Evolutionary conservation across 2,113 vertebrate genomes (phyloP).

Genomic region (Sinosuthora webbiana): DNA sequence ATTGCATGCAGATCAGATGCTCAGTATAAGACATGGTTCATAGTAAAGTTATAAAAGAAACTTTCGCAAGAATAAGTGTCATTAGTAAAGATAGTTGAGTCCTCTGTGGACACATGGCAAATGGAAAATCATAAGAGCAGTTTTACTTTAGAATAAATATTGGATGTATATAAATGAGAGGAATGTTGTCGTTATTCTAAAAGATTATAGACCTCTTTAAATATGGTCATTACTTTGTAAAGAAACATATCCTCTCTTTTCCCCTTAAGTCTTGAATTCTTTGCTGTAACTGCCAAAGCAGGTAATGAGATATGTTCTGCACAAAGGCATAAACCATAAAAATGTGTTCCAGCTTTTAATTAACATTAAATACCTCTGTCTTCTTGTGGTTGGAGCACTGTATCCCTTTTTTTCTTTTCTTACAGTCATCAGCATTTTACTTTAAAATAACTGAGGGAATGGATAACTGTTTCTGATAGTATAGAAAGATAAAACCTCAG

Average conservation of each 20-base stretch:
- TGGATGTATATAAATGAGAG: background rate
- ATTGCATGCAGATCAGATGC: background rate
- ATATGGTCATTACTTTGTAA: background rate
- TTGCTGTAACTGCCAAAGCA: background rate
- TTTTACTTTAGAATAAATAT: slow-evolving; percentile 12
- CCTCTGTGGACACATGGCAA: background rate
- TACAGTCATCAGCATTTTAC: background rate
- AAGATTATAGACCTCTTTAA: background rate
- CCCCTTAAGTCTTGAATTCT: background rate
- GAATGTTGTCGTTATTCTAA: background rate
- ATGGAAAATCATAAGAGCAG: background rate
- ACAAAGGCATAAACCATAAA: background rate
- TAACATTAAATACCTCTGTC: background rate
- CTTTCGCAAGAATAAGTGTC: background rate
- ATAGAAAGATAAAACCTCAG: background rate
- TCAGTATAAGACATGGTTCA: background rate
- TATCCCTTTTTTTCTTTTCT: background rate
- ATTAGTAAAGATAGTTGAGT: background rate
- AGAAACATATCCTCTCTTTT: background rate
- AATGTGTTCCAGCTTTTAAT: background rate
- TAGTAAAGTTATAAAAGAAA: background rate
- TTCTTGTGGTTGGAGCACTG: background rate
- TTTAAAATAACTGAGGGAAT: background rate
- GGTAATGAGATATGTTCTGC: background rate
- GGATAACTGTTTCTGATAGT: background rate